These are phyloP conservation scores for Tetheella fluctuosa DNA, from an alignment of 2,888 invertebrate species.

Conservation along the genomic window DNA sequence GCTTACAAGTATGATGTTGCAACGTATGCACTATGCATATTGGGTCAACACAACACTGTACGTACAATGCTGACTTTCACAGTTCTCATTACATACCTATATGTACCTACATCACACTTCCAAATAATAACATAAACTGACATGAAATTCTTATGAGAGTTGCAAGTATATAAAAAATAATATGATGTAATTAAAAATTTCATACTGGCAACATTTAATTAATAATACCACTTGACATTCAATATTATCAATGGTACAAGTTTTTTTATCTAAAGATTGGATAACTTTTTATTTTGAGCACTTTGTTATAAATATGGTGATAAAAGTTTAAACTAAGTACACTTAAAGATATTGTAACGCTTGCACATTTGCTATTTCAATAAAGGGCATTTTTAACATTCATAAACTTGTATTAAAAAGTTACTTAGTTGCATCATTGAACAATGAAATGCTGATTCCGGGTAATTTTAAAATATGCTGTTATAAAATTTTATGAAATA, in stretches of 20 bases:
- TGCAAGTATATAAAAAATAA: slow-evolving; percentile 39
- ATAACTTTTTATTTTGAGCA: background rate
- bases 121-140: slow-evolving; percentile 9
- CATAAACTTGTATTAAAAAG: background rate
- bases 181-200: slow-evolving; percentile 21
- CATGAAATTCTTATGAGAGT: slow-evolving; percentile 53
- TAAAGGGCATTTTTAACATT: background rate
- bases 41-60: slow-evolving; percentile 58
- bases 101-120: slow-evolving; percentile 21
- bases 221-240: slow-evolving; percentile 11
- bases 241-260: slow-evolving; percentile 2
- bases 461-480: background rate
- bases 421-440: background rate
- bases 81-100: slow-evolving; percentile 33
- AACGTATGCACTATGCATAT: slow-evolving; percentile 50
- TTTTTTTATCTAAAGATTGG: background rate
- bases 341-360: background rate
- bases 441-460: background rate
- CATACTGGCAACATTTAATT: slow-evolving; percentile 51
- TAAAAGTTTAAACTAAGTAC: background rate
- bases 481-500: background rate
- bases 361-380: no score
- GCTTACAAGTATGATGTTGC: slow-evolving; percentile 44
- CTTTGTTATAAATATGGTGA: background rate
- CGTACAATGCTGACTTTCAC: slow-evolving; percentile 65